Evolutionary conservation across 2,113 vertebrate genomes (phyloP), one percentile per base, ranked within the genome.

Genomic region (Pungitius pungitius): DNA sequence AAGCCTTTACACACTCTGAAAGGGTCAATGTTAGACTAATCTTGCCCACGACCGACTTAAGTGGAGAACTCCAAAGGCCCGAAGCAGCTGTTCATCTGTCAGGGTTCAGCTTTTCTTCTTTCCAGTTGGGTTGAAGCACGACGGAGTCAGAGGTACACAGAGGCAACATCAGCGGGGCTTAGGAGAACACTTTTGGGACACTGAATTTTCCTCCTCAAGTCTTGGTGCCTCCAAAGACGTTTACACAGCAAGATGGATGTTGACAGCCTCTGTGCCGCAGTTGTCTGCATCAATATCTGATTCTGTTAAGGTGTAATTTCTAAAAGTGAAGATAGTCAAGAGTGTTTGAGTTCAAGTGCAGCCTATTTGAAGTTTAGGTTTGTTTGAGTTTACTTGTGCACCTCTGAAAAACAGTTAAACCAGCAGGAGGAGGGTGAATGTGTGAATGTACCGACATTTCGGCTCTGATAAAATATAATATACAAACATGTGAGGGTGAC

Each of bases 161-260:
- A 79, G 80, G 72, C 77, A 74, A 73, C 58, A 85, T 75, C 75
- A 72, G 67, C 57, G 42, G 59, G 45, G 78, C 69, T 84, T 66
- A 83, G 85, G 74, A 81, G 66, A 69, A 82, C 18, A 6, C 59
- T 56, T 88, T 88, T 55, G 47, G 52, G 69, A 80, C 65, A 66
- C 27, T 42, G 75, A 70, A 70, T 69, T 67, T 33, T 43, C 39
- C 42, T 22, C 33, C 37, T 18, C 33, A 83, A 67, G 78, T 77
- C 75, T 84, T 59, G 40, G 73, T 57, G 55, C 64, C 81, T 85
- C 64, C 60, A 65, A 69, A 82, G 62, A 84, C 74, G 73, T 82
- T 76, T 79, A 80, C 88, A 83, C 79, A 80, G 67, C 52, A 72
- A 82, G 79, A 87, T 85, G 43, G 77, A 84, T 83, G 86, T 75